Percentiles rank a stretch among this genome's conserved stretches.
phyloP scores from a whole-genome alignment of 2,797 vertebrate genomes.

The Tragopan temminckii region DNA sequence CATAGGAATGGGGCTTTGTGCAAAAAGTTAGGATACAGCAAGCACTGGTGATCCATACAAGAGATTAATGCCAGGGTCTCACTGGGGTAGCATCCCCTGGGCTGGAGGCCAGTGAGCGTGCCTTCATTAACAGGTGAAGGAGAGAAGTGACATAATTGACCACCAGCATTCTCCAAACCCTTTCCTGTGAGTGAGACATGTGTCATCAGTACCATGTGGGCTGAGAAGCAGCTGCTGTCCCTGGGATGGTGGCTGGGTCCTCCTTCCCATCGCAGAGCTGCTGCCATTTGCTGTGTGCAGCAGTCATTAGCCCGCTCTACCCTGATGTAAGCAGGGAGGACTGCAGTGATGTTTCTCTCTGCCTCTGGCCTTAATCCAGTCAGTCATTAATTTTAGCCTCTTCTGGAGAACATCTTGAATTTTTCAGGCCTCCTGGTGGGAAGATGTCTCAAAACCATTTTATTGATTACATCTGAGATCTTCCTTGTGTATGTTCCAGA shows the following conservation, averaged over 20 bases:
- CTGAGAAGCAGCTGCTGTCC: not conserved
- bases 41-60: rapidly evolving
- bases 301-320: rapidly evolving
- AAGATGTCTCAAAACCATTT: not conserved
- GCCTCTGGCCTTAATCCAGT: not conserved
- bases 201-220: too few relatives aligned
- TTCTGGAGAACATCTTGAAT: not conserved
- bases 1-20: not conserved
- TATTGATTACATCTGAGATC: not conserved
- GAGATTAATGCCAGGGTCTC: not conserved
- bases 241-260: not conserved
- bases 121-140: not conserved
- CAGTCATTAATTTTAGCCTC: not conserved
- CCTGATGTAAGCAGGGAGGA: not conserved
- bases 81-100: not conserved
- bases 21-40: not conserved
- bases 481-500: not conserved
- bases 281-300: rapidly evolving
- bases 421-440: not conserved
- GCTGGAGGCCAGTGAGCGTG: not conserved
- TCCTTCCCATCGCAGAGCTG: not conserved
- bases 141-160: not conserved
- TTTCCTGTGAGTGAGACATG: not conserved
- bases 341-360: not conserved
- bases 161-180: not conserved